Evolutionary conservation across 64 coral and sea anemone species (phyloP), one percentile per base, ranked within the genome.

Genomic region (Montipora efflorescens): DNA sequence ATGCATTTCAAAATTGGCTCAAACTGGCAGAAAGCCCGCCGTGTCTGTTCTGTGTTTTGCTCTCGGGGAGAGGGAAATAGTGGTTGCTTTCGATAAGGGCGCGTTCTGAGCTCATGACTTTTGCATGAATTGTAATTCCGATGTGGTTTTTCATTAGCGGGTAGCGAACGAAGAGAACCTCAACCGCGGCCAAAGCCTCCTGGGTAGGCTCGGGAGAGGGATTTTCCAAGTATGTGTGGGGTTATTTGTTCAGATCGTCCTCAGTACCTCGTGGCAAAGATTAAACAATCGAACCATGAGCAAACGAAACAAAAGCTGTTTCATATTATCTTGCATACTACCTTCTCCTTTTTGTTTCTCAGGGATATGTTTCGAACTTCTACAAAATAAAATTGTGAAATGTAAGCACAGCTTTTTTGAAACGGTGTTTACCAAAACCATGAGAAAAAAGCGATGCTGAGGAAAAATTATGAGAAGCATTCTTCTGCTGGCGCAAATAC

Each of bases 51-150:
- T 49, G 46, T 8, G 66, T 47, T 61, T 71, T 13, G 44, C 49
- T 78, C 76, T 45, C 16, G 28, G 3, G 16, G n/a, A 71, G 43
- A 67, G 66, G 19, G 62, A 86, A 86, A 72, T 45, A 50, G 82
- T 18, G 82, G 82, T 72, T 86, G 82, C 71, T 86, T 86, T 51
- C 82, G 47, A 23, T 21, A 8, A 86, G 46, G 14, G 66, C 67
- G 82, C 8, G 82, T 64, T 22, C 68, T 22, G 43, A 67, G 67
- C 82, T 86, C 82, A 86, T 86, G 67, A 86, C 82, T 86, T 44
- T 86, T 86, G 62, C 66, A 86, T 86, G 82, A 86, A 48, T 14
- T 71, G 8, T 86, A 86, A 71, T 86, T 86, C 82, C 82, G 71
- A 20, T 86, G 76, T 16, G 82, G 82, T 72, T 59, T 86, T 45